Conservation (phyloP, 1,140 invertebrate genomes). For the Diachasma alloeum region DNA sequence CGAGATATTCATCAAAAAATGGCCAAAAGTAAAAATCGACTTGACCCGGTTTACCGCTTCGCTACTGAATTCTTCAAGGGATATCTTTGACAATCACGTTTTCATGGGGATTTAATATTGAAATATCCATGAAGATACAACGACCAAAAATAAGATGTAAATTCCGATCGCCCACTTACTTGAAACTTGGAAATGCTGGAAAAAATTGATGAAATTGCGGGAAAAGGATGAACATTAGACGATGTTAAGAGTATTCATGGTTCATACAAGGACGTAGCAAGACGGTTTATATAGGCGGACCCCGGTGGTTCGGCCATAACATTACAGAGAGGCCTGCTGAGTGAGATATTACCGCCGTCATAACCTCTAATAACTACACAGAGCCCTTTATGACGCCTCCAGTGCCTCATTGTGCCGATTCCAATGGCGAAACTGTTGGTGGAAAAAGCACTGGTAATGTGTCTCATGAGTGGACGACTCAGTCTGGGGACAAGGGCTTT, state of each 20-base stretch:
- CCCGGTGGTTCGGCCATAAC: conserved; percentile 47
- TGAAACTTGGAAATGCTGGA: no score
- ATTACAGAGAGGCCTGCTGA: conserved; percentile 60
- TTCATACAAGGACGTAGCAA: neutral
- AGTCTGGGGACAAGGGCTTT: neutral
- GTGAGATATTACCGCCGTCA: conserved; percentile 62
- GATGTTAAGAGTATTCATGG: neutral
- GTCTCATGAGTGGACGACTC: neutral
- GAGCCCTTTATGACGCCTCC: conserved; percentile 60
- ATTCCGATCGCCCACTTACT: no score
- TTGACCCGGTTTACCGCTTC: no score
- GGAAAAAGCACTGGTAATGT: neutral
- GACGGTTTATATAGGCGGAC: neutral
- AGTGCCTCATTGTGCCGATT: conserved; percentile 47
- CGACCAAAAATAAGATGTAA: no score
- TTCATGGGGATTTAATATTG: no score
- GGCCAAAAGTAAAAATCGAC: no score
- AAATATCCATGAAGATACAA: no score
- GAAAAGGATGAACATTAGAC: neutral
- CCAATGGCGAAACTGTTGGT: neutral
- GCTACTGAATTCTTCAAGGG: no score
- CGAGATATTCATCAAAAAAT: no score
- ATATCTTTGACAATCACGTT: no score
- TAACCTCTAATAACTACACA: conserved; percentile 63
- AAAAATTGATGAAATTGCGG: neutral